Evolutionary conservation across 2,797 vertebrate genomes (phyloP), one percentile per base, ranked within the genome.

Genomic region (Melanotaenia nigrans): DNA sequence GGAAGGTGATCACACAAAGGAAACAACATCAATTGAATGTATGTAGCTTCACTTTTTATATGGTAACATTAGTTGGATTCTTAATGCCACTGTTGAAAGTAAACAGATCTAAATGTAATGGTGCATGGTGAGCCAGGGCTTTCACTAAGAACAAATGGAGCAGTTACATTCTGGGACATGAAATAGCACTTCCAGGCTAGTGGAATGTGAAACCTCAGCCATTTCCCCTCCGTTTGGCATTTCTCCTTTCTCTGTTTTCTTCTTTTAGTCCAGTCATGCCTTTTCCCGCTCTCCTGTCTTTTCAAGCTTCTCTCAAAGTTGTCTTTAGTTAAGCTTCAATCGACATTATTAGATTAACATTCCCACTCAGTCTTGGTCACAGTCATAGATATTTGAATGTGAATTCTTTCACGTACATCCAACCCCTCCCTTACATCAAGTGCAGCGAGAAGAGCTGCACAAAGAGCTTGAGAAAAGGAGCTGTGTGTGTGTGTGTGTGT

Each of bases 321-420:
- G 72, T 81, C 73, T 64, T 61, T 73, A 68, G 69, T 79, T 73
- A 71, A 78, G 79, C 88, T 76, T 77, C 79, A 53, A 73, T 83
- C 63, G 60, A 35, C 68, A 25, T 93, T 88, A 93, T 92, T 93
- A 90, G 91, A 92, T 94, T 93, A 92, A 92, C 92, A 93, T 94
- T 94, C 92, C 86, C 88, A 35, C 81, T 82, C 88, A 53, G 87
- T 73, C 77, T 82, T 55, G 87, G 91, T 90, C 91, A 90, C 87
- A 87, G 85, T 82, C 81, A 68, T 82, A 80, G 87, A 88, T 89
- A 81, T 85, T 68, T 87, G 78, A 87, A 87, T 89, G 84, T 38
- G 77, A 91, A 92, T 93, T 92, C 87, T 91, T 90, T 85, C 91
- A 89, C 90, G 79, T 86, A 84, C 62, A 69, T 80, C 73, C 61